Percentiles rank a stretch among this genome's conserved stretches.
These are phyloP conservation scores for Plagiodera versicolora DNA, from an alignment of 2,888 invertebrate species.

Conservation along the genomic window DNA sequence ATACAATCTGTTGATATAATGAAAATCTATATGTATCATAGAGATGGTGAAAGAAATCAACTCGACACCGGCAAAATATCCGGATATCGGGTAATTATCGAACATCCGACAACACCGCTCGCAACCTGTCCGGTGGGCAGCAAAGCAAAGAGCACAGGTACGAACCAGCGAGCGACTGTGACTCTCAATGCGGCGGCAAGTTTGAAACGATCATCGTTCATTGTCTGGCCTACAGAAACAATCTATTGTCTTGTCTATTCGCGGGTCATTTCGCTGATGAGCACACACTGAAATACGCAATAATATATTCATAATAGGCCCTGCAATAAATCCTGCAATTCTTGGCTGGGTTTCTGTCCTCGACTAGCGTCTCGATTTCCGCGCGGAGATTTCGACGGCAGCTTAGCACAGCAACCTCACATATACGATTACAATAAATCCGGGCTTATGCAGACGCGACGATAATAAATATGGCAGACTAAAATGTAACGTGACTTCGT, in stretches of 20 bases:
- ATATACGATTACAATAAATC: slow-evolving; percentile 46
- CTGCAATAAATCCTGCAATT: slow-evolving; percentile 40
- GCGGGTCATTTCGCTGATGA: slow-evolving; percentile 46
- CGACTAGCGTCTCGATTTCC: slow-evolving; percentile 22
- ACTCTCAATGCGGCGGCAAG: slow-evolving; percentile 40
- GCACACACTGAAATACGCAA: slow-evolving; percentile 48
- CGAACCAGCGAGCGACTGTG: slow-evolving; percentile 9
- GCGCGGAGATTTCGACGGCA: slow-evolving; percentile 21
- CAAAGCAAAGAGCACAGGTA: slow-evolving; percentile 40
- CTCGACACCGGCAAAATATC: no score
- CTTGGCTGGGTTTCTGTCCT: slow-evolving; percentile 24
- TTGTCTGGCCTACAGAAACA: slow-evolving; percentile 51
- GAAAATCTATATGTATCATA: no score
- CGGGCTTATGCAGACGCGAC: slow-evolving; percentile 44
- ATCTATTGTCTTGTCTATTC: slow-evolving; percentile 54
- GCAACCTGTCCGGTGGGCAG: slow-evolving; percentile 14
- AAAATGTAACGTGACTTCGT: slow-evolving; percentile 48
- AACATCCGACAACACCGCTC: no score
- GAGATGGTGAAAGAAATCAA: no score
- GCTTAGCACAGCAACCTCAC: slow-evolving; percentile 35
- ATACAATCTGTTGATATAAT: no score
- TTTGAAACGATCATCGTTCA: slow-evolving; percentile 47
- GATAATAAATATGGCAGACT: slow-evolving; percentile 46
- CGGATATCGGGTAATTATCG: no score
- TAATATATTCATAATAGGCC: slow-evolving; percentile 49